Percentiles rank a stretch among this genome's conserved stretches.
Evolutionary conservation across 2,797 vertebrate species (phyloP).

Genomic region (Typhlichthys eigenmanni): DNA sequence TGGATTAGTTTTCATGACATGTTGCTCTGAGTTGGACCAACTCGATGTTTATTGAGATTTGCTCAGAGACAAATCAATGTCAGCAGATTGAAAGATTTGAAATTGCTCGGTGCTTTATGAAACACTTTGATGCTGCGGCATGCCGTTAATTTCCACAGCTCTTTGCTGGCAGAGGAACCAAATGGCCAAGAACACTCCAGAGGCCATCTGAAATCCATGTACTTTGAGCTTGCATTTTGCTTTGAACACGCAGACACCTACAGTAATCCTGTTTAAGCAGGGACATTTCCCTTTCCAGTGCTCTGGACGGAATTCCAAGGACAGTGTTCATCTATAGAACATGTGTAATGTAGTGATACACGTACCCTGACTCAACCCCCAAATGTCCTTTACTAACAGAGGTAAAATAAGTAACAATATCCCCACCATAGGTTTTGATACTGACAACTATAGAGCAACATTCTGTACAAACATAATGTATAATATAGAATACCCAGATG

Average conservation of each 20-base stretch:
- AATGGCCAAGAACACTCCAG: constrained; percentile 21
- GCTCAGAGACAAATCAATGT: constrained; percentile 25
- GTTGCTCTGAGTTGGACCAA: constrained; percentile 5
- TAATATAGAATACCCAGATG: too few relatives aligned
- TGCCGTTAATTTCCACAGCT: constrained; percentile 29
- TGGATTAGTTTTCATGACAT: constrained; percentile 4
- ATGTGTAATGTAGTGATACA: constrained; percentile 12
- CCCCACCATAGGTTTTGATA: too few relatives aligned
- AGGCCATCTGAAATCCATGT: constrained; percentile 27
- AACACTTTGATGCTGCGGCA: constrained; percentile 14
- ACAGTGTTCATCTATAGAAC: constrained; percentile 26
- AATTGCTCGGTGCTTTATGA: constrained; percentile 7
- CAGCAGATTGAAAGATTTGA: constrained; percentile 17
- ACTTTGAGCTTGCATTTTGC: constrained; percentile 26
- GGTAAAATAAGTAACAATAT: too few relatives aligned
- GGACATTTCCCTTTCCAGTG: constrained; percentile 26
- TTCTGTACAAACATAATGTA: too few relatives aligned
- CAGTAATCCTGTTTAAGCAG: constrained; percentile 6
- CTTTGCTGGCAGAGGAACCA: constrained; percentile 23
- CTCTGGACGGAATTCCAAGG: constrained; percentile 27
- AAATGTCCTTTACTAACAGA: too few relatives aligned
- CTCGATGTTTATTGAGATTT: constrained; percentile 24
- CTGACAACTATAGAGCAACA: too few relatives aligned
- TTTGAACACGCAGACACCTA: constrained; percentile 28
- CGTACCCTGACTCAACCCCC: too few relatives aligned